A percentile compares a stretch with the other conserved stretches of the same genome.
Evolutionary conservation across 2,888 invertebrate species (phyloP).

Genomic region (Temnothorax unifasciatus): DNA sequence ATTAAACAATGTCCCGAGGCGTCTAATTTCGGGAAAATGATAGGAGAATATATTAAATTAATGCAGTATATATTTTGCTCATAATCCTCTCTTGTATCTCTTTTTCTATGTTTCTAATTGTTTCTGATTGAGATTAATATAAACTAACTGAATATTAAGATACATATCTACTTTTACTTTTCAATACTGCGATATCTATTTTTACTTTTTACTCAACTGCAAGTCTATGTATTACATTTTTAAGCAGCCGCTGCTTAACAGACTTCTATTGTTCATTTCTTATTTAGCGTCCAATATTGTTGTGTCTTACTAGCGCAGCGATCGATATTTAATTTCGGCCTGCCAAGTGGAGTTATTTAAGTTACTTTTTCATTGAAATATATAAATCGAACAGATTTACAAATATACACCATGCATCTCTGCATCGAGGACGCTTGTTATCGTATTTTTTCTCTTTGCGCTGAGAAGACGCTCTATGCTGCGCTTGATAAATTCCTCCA

Average conservation of each 20-base stretch:
- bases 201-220: neutral
- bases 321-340: neutral
- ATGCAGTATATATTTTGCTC: neutral
- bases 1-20: slow-evolving; percentile 24
- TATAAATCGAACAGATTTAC: neutral
- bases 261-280: neutral
- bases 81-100: neutral
- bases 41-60: slow-evolving; percentile 2
- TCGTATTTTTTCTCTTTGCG: slow-evolving; percentile 19
- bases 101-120: neutral
- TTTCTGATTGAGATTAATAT: neutral
- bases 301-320: neutral
- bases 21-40: slow-evolving; percentile 1
- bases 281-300: neutral
- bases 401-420: neutral
- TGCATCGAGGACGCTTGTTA: neutral
- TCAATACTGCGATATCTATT: neutral
- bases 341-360: neutral
- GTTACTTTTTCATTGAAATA: neutral
- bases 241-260: neutral
- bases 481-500: neutral
- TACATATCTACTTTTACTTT: neutral
- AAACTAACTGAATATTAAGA: neutral
- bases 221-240: neutral
- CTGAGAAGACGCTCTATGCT: neutral